Evolutionary conservation across 2,797 vertebrate species (phyloP).

Genomic region (Sciurus carolinensis): DNA sequence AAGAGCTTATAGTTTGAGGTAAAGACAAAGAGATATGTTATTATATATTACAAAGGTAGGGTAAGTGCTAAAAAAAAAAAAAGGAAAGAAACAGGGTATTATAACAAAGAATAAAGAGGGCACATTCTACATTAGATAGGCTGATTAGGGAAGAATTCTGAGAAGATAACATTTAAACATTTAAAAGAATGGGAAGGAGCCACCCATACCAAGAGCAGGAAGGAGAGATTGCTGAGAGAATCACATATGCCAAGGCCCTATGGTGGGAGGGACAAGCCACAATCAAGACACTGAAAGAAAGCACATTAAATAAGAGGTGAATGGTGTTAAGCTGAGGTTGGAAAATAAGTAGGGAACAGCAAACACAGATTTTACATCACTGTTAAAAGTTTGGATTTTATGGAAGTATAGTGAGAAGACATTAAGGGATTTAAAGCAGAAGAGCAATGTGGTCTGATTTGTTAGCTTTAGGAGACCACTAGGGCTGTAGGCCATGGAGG

Average conservation of each 20-base stretch:
- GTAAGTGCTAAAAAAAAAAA: not conserved
- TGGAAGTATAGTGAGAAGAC: not conserved
- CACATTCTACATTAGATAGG: not conserved
- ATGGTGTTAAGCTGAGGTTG: not conserved
- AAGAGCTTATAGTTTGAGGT: slow-evolving; percentile 1
- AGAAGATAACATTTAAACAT: slow-evolving; percentile 10
- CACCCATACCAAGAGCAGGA: not conserved
- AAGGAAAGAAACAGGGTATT: not conserved
- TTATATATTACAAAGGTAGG: not conserved
- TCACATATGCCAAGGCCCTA: not conserved
- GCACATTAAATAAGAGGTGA: not conserved
- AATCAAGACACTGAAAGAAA: not conserved
- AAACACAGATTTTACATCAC: not conserved
- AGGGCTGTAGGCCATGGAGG: not conserved
- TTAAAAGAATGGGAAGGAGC: not conserved
- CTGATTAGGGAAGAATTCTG: not conserved
- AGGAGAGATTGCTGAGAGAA: not conserved
- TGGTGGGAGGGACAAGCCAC: not conserved
- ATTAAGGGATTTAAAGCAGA: slow-evolving; percentile 1
- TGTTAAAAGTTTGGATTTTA: slow-evolving; percentile 21
- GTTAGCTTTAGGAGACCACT: not conserved
- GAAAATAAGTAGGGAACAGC: not conserved
- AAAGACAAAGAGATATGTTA: not conserved
- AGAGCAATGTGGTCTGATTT: not conserved
- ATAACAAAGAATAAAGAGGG: not conserved